These are phyloP conservation scores for Bothrops jararaca DNA, from an alignment of 2,113 vertebrate species.

Conservation along the genomic window DNA sequence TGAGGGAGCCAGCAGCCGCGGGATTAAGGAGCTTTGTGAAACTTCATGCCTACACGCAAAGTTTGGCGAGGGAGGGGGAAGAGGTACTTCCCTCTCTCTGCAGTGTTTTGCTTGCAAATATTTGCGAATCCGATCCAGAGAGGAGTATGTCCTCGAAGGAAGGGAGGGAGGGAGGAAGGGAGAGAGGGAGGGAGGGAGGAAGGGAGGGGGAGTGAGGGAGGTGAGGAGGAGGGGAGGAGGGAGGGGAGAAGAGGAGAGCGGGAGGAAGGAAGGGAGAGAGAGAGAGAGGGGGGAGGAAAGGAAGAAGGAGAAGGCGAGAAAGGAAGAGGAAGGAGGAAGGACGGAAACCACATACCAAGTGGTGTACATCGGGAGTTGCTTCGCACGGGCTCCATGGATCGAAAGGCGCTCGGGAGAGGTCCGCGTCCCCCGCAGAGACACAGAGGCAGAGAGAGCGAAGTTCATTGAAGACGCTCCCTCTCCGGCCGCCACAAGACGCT, in stretches of 20 bases:
- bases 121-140: not conserved
- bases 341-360: no score
- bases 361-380: no score
- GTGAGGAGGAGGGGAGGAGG: not conserved
- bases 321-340: no score
- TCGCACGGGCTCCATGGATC: no score
- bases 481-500: not conserved
- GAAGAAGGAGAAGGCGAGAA: no score
- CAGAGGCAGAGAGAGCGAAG: not conserved
- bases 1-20: not conserved
- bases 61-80: not conserved
- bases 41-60: not conserved
- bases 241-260: no score
- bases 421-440: not conserved
- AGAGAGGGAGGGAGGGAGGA: fast-evolving
- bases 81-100: not conserved
- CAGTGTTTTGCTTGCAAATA: not conserved
- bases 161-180: not conserved
- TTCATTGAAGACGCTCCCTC: slow-evolving; percentile 8
- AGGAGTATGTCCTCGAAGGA: not conserved
- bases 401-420: no score
- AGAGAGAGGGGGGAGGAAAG: no score
- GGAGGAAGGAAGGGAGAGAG: no score
- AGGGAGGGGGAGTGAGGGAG: no score
- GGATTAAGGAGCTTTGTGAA: not conserved